Base-by-base conservation (phyloP, 2,797 vertebrate genomes). In the Alosa sapidissima region DNA sequence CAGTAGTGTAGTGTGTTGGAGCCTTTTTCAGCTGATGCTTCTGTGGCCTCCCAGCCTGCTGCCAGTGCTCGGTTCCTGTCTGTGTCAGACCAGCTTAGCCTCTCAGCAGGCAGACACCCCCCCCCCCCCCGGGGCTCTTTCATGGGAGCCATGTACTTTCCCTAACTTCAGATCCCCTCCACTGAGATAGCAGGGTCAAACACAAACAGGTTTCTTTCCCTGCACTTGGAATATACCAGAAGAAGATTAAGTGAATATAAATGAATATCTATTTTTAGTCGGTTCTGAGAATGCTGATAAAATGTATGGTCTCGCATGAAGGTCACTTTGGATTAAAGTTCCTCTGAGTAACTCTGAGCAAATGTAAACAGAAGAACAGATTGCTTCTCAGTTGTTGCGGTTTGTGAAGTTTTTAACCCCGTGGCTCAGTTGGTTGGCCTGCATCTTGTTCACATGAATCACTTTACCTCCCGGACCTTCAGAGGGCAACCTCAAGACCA, bases 1-100 rank as follows among this genome's bases (percentile, higher is more conserved):
- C 41, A 78, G 91, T 89, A 19, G 7, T 47, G 16, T 21, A 78
- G 72, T 78, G 72, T 78, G 36, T 78, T 47, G 45, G 36, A 72
- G 28, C 4, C 33, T 72, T 62, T 24, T 24, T 24, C 21, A 24
- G n/a, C 5, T 21, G 13, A 36, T 36, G 65, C 5, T 13, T 10
- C 1, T 14, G 65, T 5, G 65, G 88, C 91, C 89, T 75, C 89
- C 91, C 91, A 89, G 90, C 89, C 88, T 28, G 13, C 89, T 90
- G 87, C 87, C 85, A 51, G 89, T 89, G 6, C 72, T 78, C 68
- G 13, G 68, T 45, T 75, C 68, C 68, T 45, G 33, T 28, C 36
- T 0, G 41, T 45, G 72, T 78, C 72, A 78, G 72, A 78, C 36
- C 36, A 19, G 72, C 72, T 78, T 78, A 78, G 72, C 36, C 72